Conservation (phyloP, 1,140 invertebrate species). For the Formica exsecta region DNA sequence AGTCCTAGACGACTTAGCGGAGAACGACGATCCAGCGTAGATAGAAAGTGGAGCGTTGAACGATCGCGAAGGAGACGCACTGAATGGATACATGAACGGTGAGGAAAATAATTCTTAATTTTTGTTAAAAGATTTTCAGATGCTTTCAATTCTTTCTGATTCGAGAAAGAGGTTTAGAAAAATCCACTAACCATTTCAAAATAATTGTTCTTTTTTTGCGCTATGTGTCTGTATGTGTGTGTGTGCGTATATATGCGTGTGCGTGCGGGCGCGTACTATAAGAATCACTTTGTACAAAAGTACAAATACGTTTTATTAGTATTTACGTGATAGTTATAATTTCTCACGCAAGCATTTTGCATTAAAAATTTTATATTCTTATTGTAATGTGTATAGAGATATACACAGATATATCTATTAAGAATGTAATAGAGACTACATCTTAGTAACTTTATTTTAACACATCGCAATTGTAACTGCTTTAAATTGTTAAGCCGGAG, state of each 20-base stretch:
- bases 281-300: slow-evolving; percentile 1
- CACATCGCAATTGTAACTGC: not conserved
- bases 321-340: slow-evolving; percentile 1
- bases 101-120: slow-evolving; percentile 70
- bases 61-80: slow-evolving; percentile 76
- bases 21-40: slow-evolving; percentile 77
- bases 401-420: not conserved
- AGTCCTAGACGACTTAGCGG: slow-evolving; percentile 77
- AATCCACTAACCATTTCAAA: not conserved
- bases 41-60: slow-evolving; percentile 78
- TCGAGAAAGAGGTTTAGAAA: slow-evolving; percentile 1
- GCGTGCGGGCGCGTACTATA: not conserved
- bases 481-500: slow-evolving; percentile 79
- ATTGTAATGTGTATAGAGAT: slow-evolving; percentile 13
- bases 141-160: not conserved
- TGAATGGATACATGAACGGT: slow-evolving; percentile 82
- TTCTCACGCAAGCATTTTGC: not conserved
- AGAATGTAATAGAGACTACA: slow-evolving; percentile 31
- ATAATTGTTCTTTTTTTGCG: not conserved
- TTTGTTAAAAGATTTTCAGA: slow-evolving; percentile 14
- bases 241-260: no score
- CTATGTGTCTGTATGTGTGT: not conserved
- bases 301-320: slow-evolving; percentile 17
- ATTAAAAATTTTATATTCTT: slow-evolving; percentile 18
- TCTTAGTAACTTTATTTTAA: slow-evolving; percentile 17